phyloP scores from a whole-genome alignment of 1,140 invertebrate species.

The Megathymus violae region DNA sequence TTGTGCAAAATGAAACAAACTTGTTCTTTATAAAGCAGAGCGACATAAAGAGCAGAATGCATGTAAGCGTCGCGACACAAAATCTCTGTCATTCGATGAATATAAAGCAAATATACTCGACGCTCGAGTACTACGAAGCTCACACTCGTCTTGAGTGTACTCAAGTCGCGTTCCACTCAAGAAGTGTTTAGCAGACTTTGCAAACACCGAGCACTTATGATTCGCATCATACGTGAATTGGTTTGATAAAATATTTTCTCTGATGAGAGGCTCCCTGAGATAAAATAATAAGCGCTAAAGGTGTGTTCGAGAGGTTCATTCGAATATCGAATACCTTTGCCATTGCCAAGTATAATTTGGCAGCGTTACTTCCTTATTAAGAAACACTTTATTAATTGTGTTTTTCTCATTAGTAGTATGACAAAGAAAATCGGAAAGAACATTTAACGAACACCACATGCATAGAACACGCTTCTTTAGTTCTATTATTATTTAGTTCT shows the following conservation, averaged over 20 bases:
- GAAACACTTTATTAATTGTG: conserved; percentile 1
- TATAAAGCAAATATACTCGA: conserved; percentile 65
- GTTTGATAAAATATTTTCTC: conserved; percentile 28
- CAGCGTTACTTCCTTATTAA: not conserved
- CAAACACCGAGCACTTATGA: conserved; percentile 49
- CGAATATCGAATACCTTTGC: not conserved
- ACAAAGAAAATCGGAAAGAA: not conserved
- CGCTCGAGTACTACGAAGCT: conserved; percentile 55
- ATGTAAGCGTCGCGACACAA: conserved; percentile 38
- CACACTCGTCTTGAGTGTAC: conserved; percentile 58
- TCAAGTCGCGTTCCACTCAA: conserved; percentile 48
- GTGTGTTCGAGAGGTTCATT: not conserved
- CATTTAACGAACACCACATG: not conserved
- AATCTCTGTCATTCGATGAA: conserved; percentile 55
- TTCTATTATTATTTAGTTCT: too few species aligned
- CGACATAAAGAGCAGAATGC: conserved; percentile 29
- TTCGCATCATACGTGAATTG: conserved; percentile 41
- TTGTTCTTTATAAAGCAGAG: conserved; percentile 11
- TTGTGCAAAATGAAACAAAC: conserved; percentile 14
- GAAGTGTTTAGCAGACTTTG: conserved; percentile 60
- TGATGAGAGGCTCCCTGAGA: not conserved
- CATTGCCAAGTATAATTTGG: not conserved
- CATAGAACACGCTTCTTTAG: too few species aligned
- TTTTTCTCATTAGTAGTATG: not conserved
- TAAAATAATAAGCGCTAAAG: conserved; percentile 11